Evolutionary conservation across 2,113 vertebrate species (phyloP), one percentile per base, ranked within the genome.

Genomic region (Cyprinus carpio): DNA sequence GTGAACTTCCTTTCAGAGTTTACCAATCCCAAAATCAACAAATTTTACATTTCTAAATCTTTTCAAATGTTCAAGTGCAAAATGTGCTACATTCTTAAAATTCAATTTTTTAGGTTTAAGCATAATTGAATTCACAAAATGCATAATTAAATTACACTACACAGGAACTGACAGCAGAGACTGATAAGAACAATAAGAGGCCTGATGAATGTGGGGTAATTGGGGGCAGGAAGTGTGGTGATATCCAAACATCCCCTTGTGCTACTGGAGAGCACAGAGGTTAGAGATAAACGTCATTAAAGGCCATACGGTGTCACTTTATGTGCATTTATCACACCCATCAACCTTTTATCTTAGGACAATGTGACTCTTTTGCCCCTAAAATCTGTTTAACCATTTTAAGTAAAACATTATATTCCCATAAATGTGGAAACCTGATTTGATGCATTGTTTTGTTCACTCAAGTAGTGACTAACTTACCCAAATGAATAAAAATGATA

Each of bases 171-270:
- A 77, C 34, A 40, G 25, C 8, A 4, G 43, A 64, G 89, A 76
- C 27, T 87, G n/a, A n/a, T n/a, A 87, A 88, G 92, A 93, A 92
- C 82, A 72, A 91, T 89, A 89, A 92, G 87, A 90, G 75, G 84
- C 84, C 89, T 91, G 90, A 93, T 90, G 87, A 88, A 92, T 1
- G n/a, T 27, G 71, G 67, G 74, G 87, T 93, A 88, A 89, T 90
- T 90, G 12, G 2, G 85, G 89, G 88, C 87, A 91, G 91, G 91
- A 94, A 91, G 78, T 87, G 56, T 82, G 82, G 85, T 10, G 65
- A 75, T 87, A 85, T 82, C 85, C 75, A 87, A 76, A 88, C 83
- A 37, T 79, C 85, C 83, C 40, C 65, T 46, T 74, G 54, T 40
- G 67, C 79, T 82, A 75, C 85, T 82, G 65, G 81, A 82, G 27